Conservation (phyloP, 2,113 vertebrate species). For the Sylvicapra grimmia region DNA sequence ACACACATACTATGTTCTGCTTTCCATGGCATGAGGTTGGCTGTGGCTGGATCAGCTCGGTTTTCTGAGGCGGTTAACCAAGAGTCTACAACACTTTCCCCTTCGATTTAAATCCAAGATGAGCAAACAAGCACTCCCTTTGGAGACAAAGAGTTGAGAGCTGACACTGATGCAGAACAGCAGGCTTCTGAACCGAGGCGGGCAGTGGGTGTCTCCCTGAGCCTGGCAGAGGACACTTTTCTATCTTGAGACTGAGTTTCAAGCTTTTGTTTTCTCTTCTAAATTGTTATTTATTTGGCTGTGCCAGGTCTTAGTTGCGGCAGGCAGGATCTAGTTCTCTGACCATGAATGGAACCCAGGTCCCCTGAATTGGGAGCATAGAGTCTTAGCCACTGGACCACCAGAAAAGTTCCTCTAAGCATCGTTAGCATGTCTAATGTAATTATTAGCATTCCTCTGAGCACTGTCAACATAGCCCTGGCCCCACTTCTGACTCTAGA, state of each 20-base stretch:
- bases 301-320: background rate
- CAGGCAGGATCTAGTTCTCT: background rate
- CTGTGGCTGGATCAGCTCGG: background rate
- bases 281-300: background rate
- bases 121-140: background rate
- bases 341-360: background rate
- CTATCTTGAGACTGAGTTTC: background rate
- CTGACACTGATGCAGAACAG: background rate
- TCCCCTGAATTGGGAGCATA: background rate
- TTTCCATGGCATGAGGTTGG: background rate
- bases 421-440: background rate
- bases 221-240: fast-evolving
- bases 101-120: background rate
- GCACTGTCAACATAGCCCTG: background rate
- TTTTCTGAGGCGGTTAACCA: no score
- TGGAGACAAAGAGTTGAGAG: background rate
- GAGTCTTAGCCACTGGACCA: background rate
- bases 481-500: background rate
- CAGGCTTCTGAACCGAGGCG: background rate
- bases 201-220: background rate
- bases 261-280: background rate
- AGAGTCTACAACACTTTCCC: background rate
- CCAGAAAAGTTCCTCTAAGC: background rate
- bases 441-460: background rate
- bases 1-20: background rate